These are phyloP conservation scores for Chrysogorgia sp. DNA, from an alignment of 92 coral and sea anemone species.

Conservation along the genomic window DNA sequence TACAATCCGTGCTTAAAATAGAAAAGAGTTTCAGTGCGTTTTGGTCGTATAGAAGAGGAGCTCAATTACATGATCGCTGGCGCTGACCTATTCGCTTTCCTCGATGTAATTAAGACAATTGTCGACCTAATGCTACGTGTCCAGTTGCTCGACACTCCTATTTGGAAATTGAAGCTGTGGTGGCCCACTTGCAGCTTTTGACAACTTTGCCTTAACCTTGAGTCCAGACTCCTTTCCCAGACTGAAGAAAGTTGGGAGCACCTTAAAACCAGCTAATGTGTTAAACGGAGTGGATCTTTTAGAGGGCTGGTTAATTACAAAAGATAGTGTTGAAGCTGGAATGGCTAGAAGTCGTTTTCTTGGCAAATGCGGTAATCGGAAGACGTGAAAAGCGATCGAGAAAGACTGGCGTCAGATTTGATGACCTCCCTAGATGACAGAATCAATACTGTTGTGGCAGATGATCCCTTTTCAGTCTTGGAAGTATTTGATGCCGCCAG, in stretches of 20 bases:
- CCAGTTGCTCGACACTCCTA: conserved; percentile 49
- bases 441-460: not conserved
- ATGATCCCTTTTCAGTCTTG: conserved; percentile 7
- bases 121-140: conserved; percentile 46
- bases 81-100: conserved; percentile 28
- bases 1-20: conserved; percentile 12
- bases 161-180: conserved; percentile 48
- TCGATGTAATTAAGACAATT: conserved; percentile 30
- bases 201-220: conserved; percentile 17
- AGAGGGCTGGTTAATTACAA: conserved; percentile 22
- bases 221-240: conserved; percentile 9
- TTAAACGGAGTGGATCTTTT: conserved; percentile 1
- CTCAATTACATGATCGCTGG: too few species aligned
- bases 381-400: not conserved
- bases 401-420: not conserved
- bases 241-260: not conserved
- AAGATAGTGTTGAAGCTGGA: not conserved
- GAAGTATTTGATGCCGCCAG: conserved; percentile 26
- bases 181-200: conserved; percentile 33
- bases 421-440: not conserved
- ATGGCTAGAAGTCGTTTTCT: conserved; percentile 1
- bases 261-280: conserved; percentile 5
- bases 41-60: conserved; percentile 31
- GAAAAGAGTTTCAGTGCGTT: too few species aligned
- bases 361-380: conserved; percentile 9